Evolutionary conservation across 2,888 invertebrate genomes (phyloP).

Genomic region (Athrips mouffetella): DNA sequence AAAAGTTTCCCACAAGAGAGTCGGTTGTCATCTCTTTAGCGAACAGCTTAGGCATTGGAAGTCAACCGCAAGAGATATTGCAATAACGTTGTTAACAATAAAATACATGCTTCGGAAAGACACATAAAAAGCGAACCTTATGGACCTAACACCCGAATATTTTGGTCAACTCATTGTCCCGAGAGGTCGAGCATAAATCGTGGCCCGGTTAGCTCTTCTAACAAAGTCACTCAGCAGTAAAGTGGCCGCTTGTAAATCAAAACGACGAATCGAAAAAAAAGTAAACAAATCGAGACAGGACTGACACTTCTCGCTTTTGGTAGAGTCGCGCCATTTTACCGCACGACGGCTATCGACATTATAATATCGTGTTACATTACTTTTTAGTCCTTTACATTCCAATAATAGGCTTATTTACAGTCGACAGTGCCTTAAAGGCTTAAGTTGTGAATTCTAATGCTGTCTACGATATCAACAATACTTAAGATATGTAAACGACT

Average conservation of each 20-base stretch:
- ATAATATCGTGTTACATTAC: constrained; percentile 20
- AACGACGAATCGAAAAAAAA: constrained; percentile 67
- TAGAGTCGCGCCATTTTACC: constrained; percentile 42
- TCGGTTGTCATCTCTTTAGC: neutral
- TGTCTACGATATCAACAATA: constrained; percentile 4
- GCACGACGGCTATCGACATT: constrained; percentile 32
- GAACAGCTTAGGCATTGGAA: neutral
- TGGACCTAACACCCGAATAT: constrained; percentile 65
- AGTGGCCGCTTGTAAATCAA: constrained; percentile 73
- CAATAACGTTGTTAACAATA: constrained; percentile 46
- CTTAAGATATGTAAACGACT: neutral
- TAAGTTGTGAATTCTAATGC: constrained; percentile 8
- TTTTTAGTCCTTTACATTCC: constrained; percentile 5
- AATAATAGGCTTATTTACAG: constrained; percentile 3
- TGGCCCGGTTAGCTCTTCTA: constrained; percentile 64
- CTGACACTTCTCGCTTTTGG: constrained; percentile 52
- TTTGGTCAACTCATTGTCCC: constrained; percentile 63
- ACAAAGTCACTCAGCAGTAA: constrained; percentile 73
- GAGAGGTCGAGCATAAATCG: constrained; percentile 65
- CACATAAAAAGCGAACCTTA: constrained; percentile 50
- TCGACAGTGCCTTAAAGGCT: neutral
- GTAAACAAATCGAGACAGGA: constrained; percentile 53
- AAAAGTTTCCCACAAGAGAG: neutral
- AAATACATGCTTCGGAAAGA: constrained; percentile 12
- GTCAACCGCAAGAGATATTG: constrained; percentile 30